Evolutionary conservation across 2,113 vertebrate genomes (phyloP).

Genomic region (Gavia stellata): DNA sequence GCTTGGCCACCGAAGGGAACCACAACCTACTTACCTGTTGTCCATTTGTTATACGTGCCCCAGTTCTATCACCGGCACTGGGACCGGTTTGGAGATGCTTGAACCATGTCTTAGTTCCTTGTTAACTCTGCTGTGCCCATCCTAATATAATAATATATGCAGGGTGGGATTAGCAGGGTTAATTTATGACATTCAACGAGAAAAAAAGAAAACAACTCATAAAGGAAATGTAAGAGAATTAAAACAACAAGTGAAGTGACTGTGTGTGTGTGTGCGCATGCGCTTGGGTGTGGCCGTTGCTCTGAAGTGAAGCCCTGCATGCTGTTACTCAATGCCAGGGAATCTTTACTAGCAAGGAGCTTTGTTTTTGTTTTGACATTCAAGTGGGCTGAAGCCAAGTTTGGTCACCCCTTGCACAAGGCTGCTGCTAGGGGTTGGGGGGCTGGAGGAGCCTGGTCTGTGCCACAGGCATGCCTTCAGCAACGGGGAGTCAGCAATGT

Average conservation of each 20-base stretch:
- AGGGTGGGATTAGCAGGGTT: not conserved
- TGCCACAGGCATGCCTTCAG: not conserved
- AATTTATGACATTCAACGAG: not conserved
- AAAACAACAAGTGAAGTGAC: not conserved
- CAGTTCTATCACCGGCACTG: not conserved
- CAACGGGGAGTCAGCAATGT: not conserved
- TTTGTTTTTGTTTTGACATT: not conserved
- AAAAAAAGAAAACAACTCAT: not conserved
- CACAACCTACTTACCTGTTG: not conserved
- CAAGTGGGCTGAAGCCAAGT: not conserved
- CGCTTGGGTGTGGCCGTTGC: not conserved
- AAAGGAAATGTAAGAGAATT: not conserved
- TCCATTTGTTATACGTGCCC: not conserved
- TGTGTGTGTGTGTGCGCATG: not conserved
- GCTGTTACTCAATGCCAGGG: not conserved
- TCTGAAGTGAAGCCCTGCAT: not conserved
- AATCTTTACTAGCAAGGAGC: not conserved
- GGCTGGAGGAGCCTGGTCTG: not conserved
- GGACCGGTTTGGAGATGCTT: not conserved
- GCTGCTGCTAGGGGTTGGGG: not conserved
- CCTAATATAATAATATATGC: not conserved
- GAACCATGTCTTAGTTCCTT: not conserved
- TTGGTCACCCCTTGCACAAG: not conserved
- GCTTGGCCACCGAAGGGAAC: not conserved
- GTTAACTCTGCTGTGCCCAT: not conserved